Conservation (phyloP, 2,797 vertebrate genomes). For the Oreochromis grahami region DNA sequence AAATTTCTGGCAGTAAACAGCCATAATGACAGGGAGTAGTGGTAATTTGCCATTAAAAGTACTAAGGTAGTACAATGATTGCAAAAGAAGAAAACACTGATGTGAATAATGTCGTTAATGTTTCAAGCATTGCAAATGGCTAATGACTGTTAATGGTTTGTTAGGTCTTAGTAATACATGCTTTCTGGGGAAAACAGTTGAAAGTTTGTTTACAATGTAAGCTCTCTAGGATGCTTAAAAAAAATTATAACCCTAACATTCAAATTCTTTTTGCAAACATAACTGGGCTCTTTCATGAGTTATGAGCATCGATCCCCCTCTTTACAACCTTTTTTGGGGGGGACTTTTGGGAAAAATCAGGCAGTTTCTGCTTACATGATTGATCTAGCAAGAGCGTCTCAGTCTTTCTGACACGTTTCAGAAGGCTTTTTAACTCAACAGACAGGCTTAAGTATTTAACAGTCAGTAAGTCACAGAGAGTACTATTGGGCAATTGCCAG, state of each 20-base stretch:
- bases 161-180: background rate
- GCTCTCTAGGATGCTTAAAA: background rate
- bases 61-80: background rate
- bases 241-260: background rate
- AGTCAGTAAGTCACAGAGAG: constrained; percentile 39
- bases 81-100: background rate
- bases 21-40: background rate
- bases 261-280: background rate
- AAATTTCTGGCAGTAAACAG: background rate
- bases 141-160: background rate
- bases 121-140: background rate
- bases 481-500: constrained; percentile 29
- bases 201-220: background rate
- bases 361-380: background rate
- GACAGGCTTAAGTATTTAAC: constrained; percentile 58
- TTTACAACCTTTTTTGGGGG: background rate
- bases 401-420: constrained; percentile 22
- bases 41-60: background rate
- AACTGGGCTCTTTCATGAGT: background rate
- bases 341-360: background rate
- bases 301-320: background rate
- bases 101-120: background rate
- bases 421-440: constrained; percentile 31
- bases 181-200: background rate
- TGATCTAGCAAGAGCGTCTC: background rate